phyloP scores from a whole-genome alignment of 2,797 vertebrate genomes.

The Scyliorhinus canicula region DNA sequence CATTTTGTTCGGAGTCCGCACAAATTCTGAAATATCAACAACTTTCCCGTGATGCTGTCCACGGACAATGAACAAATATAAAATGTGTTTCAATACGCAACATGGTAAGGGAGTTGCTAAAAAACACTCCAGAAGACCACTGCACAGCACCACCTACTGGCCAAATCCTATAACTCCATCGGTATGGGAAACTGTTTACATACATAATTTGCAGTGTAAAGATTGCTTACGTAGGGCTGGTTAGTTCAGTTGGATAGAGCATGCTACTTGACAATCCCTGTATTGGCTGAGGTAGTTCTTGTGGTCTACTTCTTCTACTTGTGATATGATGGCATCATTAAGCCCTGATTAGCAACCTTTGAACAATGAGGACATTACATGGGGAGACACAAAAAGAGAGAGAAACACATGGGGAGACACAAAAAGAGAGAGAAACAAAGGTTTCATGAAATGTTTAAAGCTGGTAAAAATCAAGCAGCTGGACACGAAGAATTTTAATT shows the following conservation, averaged over 20 bases:
- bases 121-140: neutral
- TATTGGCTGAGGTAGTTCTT: neutral
- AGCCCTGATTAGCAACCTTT: neutral
- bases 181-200: neutral
- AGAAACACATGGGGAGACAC: no score
- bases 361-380: neutral
- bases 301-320: neutral
- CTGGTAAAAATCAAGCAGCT: neutral
- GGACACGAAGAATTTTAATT: neutral
- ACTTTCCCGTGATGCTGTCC: neutral
- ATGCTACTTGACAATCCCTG: neutral
- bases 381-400: neutral
- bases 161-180: neutral
- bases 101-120: neutral
- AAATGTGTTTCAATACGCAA: neutral
- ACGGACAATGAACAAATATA: neutral
- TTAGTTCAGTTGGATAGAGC: neutral
- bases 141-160: neutral
- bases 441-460: neutral
- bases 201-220: neutral
- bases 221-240: neutral
- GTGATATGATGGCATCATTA: neutral
- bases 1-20: neutral
- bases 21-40: neutral
- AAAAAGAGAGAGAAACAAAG: neutral